Evolutionary conservation across 1,140 invertebrate genomes (phyloP), one percentile per base, ranked within the genome.

Genomic region (Aricia agestis): DNA sequence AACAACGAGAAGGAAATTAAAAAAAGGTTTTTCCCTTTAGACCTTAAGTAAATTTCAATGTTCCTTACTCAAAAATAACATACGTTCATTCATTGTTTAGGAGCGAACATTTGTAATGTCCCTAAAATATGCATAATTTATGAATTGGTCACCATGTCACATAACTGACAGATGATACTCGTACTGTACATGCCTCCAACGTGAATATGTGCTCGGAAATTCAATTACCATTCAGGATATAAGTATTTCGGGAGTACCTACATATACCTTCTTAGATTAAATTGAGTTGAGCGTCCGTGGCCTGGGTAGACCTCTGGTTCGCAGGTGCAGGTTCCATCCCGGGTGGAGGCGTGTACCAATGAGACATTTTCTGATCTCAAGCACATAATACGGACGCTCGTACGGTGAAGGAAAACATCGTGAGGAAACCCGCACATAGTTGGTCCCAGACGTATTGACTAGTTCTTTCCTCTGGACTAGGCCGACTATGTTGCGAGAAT

Each of bases 151-250:
- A 52, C 45, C 45, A 52, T 52, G 45, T 52, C 45, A 52, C 45
- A 52, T 52, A 36, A 5, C 45, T 52, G 45, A 52, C 45, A 52
- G 45, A 11, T 52, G 45, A 15, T 52, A 52, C 45, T 52, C n/a
- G n/a, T n/a, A n/a, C n/a, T n/a, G 6, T 52, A 52, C 45, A 52
- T 52, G 45, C n/a, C 58, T 59, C 58, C 58, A 19, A 59, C 58
- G 18, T 19, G 17, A 25, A 11, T 63, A 63, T 63, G 59, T 63
- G 59, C 3, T 63, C 17, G 18, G 59, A 63, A 63, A 63, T 11
- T 25, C 18, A 63, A 63, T 63, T 63, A 19, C 59, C 59, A 25
- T 63, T 63, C 18, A 25, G 59, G 18, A 63, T 59, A 59, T 63
- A 15, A 63, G 59, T 63, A 17, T 18, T 63, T 11, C 18, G 15